Base-by-base conservation (phyloP, 2,888 invertebrate genomes). In the Minunthozetes semirufus region DNA sequence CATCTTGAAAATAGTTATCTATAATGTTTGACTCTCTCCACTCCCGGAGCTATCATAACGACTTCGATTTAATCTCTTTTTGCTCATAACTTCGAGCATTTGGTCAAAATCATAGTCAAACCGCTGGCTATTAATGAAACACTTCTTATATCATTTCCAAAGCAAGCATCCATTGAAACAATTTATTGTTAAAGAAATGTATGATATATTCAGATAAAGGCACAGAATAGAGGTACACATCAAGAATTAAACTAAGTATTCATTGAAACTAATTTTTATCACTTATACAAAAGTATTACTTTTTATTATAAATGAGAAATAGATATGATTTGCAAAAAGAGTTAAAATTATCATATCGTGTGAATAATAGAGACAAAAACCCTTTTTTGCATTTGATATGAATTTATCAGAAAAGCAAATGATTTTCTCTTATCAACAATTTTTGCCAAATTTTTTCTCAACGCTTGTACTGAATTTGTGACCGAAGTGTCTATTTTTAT, bases 1-100 rank as follows among this genome's bases (percentile, higher is more conserved):
- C 66, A 66, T 66, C 38, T 11, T 33, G 66, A 66, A 66, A 66
- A 66, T 66, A 19, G 66, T 66, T 66, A 66, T 66, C 66, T 66
- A 38, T 66, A n/a, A 66, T 66, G 38, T 38, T 27, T 11, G 27
- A 29, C 61, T 61, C 61, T 29, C 61, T 27, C 27, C 19, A 22
- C 27, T 13, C 56, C 22, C n/a, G 11, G 15, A 17, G 48, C n/a
- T 6, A 15, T 17, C 53, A 19, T 53, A 15, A 61, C 25, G 13
- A 15, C 29, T 61, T 5, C 2, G 61, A 13, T 29, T 27, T 13
- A 61, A 61, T 11, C 25, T 56, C 11, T n/a, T 3, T 19, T 29
- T 19, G 2, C 29, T 61, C 61, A 29, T 61, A 29, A 29, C 15
- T 29, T 1, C 25, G 29, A 13, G 27, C 61, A 15, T 29, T 29